Conservation (phyloP, 2,888 invertebrate species). For the Drosophila prolongata region DNA sequence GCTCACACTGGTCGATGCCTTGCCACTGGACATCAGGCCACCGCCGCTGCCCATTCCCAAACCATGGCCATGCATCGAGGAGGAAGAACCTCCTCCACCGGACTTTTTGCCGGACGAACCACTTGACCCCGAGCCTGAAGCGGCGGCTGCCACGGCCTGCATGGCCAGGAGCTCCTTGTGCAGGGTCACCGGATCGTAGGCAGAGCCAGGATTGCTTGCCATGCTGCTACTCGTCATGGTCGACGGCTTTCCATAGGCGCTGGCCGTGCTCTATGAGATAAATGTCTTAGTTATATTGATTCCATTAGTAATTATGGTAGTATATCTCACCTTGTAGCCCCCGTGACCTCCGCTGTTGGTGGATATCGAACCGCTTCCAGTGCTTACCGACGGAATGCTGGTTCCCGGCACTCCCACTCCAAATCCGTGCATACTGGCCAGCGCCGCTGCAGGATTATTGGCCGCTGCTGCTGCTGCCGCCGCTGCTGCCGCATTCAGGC, state of each 20-base stretch:
- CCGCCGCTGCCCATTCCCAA: constrained; percentile 60
- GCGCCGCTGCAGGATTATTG: constrained; percentile 79
- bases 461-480: constrained; percentile 80
- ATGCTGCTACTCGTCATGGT: constrained; percentile 76
- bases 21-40: constrained; percentile 63
- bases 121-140: constrained; percentile 72
- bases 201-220: constrained; percentile 81
- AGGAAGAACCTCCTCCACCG: constrained; percentile 27
- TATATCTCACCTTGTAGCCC: constrained; percentile 78
- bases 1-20: constrained; percentile 59
- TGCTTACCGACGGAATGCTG: constrained; percentile 80
- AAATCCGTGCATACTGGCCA: constrained; percentile 82
- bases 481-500: constrained; percentile 80
- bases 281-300: no score
- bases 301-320: no score
- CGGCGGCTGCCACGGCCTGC: constrained; percentile 84
- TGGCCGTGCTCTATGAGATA: constrained; percentile 75
- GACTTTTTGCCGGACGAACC: constrained; percentile 70
- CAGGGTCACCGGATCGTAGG: constrained; percentile 84
- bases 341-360: constrained; percentile 65
- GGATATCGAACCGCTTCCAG: constrained; percentile 68
- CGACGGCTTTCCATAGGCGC: constrained; percentile 82
- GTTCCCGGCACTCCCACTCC: constrained; percentile 78
- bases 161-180: constrained; percentile 85
- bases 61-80: constrained; percentile 64